Conservation (phyloP, 2,113 vertebrate species). For the Pteropus alecto region DNA sequence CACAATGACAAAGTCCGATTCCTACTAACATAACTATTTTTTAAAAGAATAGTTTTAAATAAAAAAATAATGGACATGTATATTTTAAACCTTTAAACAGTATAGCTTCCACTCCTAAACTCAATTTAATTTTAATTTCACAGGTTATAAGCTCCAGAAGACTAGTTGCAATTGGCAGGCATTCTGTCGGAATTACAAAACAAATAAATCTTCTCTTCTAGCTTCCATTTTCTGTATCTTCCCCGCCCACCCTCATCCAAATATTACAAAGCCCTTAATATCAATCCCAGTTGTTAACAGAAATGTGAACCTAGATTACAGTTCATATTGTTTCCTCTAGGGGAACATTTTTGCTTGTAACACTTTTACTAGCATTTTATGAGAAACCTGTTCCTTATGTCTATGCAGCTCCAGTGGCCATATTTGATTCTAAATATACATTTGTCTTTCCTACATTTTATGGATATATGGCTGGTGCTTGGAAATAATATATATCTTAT, state of each 20-base stretch:
- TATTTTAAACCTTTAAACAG: constrained; percentile 48
- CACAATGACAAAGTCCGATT: background rate
- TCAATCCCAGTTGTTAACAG: background rate
- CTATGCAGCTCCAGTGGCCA: background rate
- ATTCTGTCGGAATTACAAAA: constrained; percentile 46
- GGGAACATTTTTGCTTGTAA: background rate
- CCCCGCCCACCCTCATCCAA: background rate
- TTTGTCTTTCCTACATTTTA: background rate
- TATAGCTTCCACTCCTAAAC: constrained; percentile 35
- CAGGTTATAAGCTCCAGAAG: constrained; percentile 61
- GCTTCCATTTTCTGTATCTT: background rate
- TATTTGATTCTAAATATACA: background rate
- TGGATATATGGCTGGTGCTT: background rate
- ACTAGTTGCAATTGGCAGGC: constrained; percentile 20
- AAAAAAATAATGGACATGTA: constrained; percentile 26
- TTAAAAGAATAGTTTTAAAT: constrained; percentile 41
- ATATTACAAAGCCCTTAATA: background rate
- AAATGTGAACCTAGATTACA: background rate
- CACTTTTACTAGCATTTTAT: background rate
- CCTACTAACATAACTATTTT: background rate
- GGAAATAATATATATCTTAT: background rate
- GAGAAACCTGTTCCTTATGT: background rate
- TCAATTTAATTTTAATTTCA: constrained; percentile 73
- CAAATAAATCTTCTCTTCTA: constrained; percentile 19
- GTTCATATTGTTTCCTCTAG: background rate